Percentiles rank a stretch among this genome's conserved stretches.
These are phyloP conservation scores for Bradysia coprophila DNA, from an alignment of 1,140 invertebrate genomes.

Conservation along the genomic window DNA sequence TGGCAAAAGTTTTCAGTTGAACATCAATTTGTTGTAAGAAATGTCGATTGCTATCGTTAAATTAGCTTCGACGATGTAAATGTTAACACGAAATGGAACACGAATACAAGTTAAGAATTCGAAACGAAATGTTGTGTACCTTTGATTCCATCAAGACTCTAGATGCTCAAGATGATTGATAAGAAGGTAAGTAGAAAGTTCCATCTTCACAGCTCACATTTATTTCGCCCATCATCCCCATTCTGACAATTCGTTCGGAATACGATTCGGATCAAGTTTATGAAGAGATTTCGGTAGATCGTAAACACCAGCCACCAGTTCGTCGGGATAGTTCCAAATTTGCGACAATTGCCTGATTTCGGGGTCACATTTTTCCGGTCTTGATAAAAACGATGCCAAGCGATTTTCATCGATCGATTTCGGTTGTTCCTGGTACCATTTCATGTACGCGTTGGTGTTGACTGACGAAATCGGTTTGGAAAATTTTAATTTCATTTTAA, in stretches of 20 bases:
- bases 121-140: too few species aligned
- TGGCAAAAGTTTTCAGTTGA: too few species aligned
- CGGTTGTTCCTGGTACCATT: not conserved
- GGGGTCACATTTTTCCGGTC: not conserved
- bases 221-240: constrained; percentile 17
- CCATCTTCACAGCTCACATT: too few species aligned
- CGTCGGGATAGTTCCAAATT: constrained; percentile 12
- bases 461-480: not conserved
- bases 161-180: too few species aligned
- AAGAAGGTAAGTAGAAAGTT: too few species aligned
- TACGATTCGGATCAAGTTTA: constrained; percentile 13
- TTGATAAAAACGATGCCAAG: not conserved
- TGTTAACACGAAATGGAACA: too few species aligned
- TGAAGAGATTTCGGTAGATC: constrained; percentile 21
- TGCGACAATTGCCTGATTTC: not conserved
- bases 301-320: constrained; percentile 10
- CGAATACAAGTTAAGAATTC: too few species aligned
- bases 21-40: too few species aligned
- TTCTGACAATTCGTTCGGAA: constrained; percentile 12
- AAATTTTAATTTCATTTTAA: not conserved
- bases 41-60: too few species aligned
- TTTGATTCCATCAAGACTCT: too few species aligned
- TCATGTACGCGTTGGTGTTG: not conserved
- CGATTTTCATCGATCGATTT: not conserved
- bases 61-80: too few species aligned